Conservation (phyloP, 2,113 vertebrate genomes). For the Eulemur macaco region DNA sequence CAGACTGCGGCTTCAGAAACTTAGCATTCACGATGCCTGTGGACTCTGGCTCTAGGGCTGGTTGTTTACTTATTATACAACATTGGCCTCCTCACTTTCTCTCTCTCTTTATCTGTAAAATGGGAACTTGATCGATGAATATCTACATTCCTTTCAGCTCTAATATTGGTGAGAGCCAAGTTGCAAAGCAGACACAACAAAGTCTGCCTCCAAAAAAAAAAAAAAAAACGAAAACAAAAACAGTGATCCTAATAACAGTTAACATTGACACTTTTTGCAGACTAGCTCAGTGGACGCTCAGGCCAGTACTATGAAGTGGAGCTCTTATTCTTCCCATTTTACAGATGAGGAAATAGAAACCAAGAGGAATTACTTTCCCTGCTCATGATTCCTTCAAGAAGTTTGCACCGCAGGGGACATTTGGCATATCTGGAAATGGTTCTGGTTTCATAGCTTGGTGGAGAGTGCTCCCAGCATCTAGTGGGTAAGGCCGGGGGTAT, state of each 20-base stretch:
- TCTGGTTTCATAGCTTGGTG: background rate
- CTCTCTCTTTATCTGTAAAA: background rate
- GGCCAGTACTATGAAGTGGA: background rate
- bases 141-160: background rate
- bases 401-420: background rate
- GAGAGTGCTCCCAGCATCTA: background rate
- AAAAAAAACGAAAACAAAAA: too few species aligned
- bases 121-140: background rate
- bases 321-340: background rate
- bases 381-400: background rate
- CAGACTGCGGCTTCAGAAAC: background rate
- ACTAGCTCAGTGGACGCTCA: rapidly evolving
- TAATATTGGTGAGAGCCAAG: background rate
- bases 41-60: background rate
- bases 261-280: rapidly evolving
- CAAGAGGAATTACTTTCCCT: background rate
- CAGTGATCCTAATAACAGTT: rapidly evolving
- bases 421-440: background rate
- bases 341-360: background rate
- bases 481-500: background rate
- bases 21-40: background rate
- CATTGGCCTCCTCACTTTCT: background rate
- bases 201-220: background rate
- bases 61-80: background rate
- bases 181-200: background rate